Conservation (phyloP, 1,140 invertebrate species). For the Papilio polytes region DNA sequence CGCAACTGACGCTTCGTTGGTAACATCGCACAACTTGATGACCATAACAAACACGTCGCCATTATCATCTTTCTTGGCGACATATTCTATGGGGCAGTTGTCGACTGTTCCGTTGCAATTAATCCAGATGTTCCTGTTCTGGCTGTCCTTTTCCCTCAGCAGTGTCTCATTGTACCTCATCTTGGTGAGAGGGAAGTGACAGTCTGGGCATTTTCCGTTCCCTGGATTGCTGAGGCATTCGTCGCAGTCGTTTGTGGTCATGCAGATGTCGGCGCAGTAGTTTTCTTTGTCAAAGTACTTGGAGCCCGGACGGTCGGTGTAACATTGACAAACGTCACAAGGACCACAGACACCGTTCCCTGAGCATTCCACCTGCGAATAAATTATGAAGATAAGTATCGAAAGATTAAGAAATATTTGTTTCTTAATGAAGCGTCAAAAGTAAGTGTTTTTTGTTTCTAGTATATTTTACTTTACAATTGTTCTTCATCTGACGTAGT, state of each 20-base stretch:
- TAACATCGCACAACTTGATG: constrained; percentile 51
- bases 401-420: neutral
- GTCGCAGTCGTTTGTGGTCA: constrained; percentile 57
- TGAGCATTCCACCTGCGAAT: constrained; percentile 59
- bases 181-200: constrained; percentile 48
- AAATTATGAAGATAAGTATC: neutral
- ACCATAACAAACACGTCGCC: constrained; percentile 60
- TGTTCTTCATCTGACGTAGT: too few relatives aligned
- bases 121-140: constrained; percentile 63
- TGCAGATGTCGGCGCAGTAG: constrained; percentile 68
- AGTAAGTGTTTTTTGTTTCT: too few relatives aligned
- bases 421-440: too few relatives aligned
- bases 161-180: constrained; percentile 50
- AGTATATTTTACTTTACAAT: too few relatives aligned
- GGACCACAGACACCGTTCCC: constrained; percentile 65
- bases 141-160: constrained; percentile 47
- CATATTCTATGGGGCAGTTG: constrained; percentile 59
- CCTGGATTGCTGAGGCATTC: constrained; percentile 50
- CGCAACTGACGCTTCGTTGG: constrained; percentile 42
- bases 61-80: constrained; percentile 58
- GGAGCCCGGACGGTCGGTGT: constrained; percentile 57
- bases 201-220: constrained; percentile 50
- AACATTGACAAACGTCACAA: constrained; percentile 61
- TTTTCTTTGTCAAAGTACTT: constrained; percentile 67
- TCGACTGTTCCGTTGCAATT: constrained; percentile 58